Conservation (phyloP, 2,113 vertebrate genomes). For the Tautogolabrus adspersus region DNA sequence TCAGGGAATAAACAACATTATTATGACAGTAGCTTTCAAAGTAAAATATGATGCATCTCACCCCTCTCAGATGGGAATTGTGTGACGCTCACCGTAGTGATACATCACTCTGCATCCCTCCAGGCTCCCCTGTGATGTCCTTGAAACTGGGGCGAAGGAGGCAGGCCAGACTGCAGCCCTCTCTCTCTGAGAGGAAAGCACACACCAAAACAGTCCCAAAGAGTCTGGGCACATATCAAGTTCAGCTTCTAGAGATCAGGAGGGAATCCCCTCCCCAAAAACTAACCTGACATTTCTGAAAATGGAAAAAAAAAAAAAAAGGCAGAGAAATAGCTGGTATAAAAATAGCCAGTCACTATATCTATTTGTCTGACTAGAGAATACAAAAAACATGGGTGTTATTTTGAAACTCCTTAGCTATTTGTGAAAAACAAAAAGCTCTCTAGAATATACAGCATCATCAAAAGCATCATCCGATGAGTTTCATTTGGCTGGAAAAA, state of each 20-base stretch:
- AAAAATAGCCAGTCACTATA: not conserved
- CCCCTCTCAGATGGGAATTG: conserved; percentile 21
- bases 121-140: conserved; percentile 62
- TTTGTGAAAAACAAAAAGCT: conserved; percentile 3
- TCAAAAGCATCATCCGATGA: conserved; percentile 6
- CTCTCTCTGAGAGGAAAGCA: conserved; percentile 66
- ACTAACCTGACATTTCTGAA: not conserved
- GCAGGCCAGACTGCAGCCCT: conserved; percentile 69
- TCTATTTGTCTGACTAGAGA: not conserved
- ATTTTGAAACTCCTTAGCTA: conserved; percentile 1
- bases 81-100: conserved; percentile 47
- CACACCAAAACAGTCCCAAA: conserved; percentile 56
- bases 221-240: not conserved
- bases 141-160: conserved; percentile 66
- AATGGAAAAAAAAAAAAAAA: not conserved
- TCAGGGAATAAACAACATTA: conserved; percentile 1
- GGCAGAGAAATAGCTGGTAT: not conserved
- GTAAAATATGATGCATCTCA: conserved; percentile 28
- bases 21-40: conserved; percentile 7
- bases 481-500: no score
- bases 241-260: conserved; percentile 11
- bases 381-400: conserved; percentile 1
- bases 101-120: conserved; percentile 52
- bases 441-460: not conserved
- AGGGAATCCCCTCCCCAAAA: conserved; percentile 27